These are phyloP conservation scores for Thalassoma bifasciatum DNA, from an alignment of 2,113 vertebrate genomes.

Conservation along the genomic window DNA sequence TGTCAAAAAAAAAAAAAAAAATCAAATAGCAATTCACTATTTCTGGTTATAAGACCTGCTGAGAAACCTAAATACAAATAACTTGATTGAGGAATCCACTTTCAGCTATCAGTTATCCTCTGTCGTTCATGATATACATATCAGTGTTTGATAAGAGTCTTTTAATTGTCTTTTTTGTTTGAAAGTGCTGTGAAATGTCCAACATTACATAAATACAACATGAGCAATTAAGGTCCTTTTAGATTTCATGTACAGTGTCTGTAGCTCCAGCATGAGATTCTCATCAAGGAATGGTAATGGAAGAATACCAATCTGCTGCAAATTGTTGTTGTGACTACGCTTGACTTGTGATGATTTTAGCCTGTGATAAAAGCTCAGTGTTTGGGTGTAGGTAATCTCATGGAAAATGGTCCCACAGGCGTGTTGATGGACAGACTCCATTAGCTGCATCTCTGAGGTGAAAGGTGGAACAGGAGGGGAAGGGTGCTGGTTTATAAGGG, in stretches of 20 bases:
- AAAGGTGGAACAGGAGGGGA: conserved; percentile 65
- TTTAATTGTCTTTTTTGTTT: conserved; percentile 42
- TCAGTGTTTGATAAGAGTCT: conserved; percentile 48
- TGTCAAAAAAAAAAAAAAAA: conserved; percentile 34
- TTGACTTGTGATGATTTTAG: conserved; percentile 38
- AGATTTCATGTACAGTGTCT: conserved; percentile 73
- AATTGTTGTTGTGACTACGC: conserved; percentile 38
- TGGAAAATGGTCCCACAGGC: conserved; percentile 64
- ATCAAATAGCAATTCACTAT: conserved; percentile 23
- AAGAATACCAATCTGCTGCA: conserved; percentile 44
- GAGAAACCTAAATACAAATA: conserved; percentile 41
- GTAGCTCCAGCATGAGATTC: conserved; percentile 76
- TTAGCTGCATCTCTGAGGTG: conserved; percentile 78
- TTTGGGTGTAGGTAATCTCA: conserved; percentile 47
- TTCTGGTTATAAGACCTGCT: conserved; percentile 45
- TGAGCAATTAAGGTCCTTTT: conserved; percentile 58
- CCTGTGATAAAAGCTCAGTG: conserved; percentile 56
- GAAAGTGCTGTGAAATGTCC: conserved; percentile 66
- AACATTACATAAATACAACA: conserved; percentile 68
- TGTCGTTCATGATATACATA: conserved; percentile 61
- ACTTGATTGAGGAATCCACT: conserved; percentile 47
- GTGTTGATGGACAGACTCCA: conserved; percentile 68
- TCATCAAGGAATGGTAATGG: conserved; percentile 45
- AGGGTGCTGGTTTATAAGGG: conserved; percentile 76
- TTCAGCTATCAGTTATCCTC: conserved; percentile 45